phyloP scores from a whole-genome alignment of 2,797 vertebrate species.

The Tarsius wallacei region DNA sequence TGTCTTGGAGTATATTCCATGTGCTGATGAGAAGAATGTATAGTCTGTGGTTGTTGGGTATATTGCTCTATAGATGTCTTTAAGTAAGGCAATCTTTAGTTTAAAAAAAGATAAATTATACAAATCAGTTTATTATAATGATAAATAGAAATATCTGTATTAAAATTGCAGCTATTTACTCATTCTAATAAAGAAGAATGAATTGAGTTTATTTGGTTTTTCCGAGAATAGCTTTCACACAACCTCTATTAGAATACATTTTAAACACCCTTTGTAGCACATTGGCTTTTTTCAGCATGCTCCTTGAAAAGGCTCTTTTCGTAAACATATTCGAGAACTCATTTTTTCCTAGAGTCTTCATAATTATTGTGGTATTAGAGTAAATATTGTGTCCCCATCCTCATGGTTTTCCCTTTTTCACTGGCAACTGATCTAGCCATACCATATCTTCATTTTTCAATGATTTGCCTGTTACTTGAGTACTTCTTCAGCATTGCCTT shows the following conservation, averaged over 20 bases:
- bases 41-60: too few species aligned
- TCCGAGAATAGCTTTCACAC: not conserved
- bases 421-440: not conserved
- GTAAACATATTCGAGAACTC: not conserved
- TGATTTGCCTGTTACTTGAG: not conserved
- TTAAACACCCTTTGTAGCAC: not conserved
- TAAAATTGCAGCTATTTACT: not conserved
- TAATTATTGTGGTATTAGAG: not conserved
- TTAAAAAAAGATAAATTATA: constrained; percentile 32
- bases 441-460: not conserved
- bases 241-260: not conserved
- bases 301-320: not conserved
- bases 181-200: not conserved
- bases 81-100: not conserved
- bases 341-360: not conserved
- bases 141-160: constrained; percentile 1
- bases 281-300: not conserved
- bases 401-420: not conserved
- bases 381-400: not conserved
- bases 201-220: not conserved
- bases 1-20: too few species aligned
- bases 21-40: too few species aligned
- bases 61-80: too few species aligned
- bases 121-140: not conserved
- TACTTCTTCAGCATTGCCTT: not conserved